Conservation (phyloP, 2,797 vertebrate species). For the Onychomys torridus region DNA sequence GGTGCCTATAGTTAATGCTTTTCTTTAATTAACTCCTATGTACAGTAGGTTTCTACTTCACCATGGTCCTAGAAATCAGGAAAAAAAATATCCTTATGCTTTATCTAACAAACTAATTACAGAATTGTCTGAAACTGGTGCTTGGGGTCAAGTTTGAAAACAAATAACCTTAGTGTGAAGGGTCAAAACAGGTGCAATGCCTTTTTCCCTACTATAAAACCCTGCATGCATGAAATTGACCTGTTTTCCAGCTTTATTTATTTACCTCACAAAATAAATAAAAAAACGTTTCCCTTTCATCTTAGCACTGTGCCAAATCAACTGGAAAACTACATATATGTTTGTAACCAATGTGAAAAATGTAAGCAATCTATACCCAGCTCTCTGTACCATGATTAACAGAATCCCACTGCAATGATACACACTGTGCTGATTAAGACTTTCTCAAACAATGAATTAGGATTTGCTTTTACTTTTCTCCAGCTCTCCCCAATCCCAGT, state of each 20-base stretch:
- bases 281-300: constrained; percentile 57
- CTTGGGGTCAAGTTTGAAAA: constrained; percentile 72
- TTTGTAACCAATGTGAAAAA: constrained; percentile 53
- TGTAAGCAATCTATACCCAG: constrained; percentile 5
- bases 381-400: constrained; percentile 17
- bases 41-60: constrained; percentile 63
- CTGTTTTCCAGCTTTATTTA: constrained; percentile 64
- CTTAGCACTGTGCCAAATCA: constrained; percentile 44
- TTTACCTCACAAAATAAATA: constrained; percentile 69
- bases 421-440: neutral
- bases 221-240: constrained; percentile 70
- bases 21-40: constrained; percentile 91
- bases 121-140: constrained; percentile 50
- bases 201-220: constrained; percentile 39
- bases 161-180: constrained; percentile 66
- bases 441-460: constrained; percentile 35
- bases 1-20: constrained; percentile 76
- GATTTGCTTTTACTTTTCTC: neutral
- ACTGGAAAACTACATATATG: constrained; percentile 60
- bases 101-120: constrained; percentile 71
- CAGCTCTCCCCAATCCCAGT: constrained; percentile 23
- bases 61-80: constrained; percentile 42
- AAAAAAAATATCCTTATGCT: constrained; percentile 58
- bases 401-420: neutral
- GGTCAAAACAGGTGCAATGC: constrained; percentile 10